Base-by-base conservation (phyloP, 1,140 invertebrate genomes). In the Brachionus manjavacas region DNA sequence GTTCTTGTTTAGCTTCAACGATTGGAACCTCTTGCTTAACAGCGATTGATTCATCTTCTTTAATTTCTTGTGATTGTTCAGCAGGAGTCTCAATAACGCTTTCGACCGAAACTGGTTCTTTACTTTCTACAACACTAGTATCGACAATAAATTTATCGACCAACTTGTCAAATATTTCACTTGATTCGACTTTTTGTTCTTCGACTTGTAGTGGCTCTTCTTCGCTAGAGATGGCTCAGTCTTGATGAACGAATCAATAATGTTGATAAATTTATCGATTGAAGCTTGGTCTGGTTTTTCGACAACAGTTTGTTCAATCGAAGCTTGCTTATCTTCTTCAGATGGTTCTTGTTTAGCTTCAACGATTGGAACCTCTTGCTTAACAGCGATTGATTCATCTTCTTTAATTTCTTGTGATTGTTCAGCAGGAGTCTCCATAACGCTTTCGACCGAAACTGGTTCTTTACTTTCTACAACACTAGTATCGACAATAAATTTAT, bases 221-320 rank as follows among this genome's bases (percentile, higher is more conserved):
- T 68, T 68, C 20, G 28, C 20, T 23, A 6, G 20, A 68, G 64
- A 68, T 68, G 3, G 64, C 28, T 68, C 64, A 9, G 64, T 4
- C 28, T 68, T 68, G 8, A 68, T 68, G 25, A 25, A 68, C 28
- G 64, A 68, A 68, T 68, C 64, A 68, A 68, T 68, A 14, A 4
- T 68, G 28, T 68, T 68, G 28, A 68, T 68, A 8, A 68, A 68
- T 68, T 68, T 68, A 68, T 68, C 64, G 14, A 68, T 68, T 68
- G 64, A 68, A 68, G 20, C 28, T 28, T 68, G 64, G n/a, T n/a
- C n/a, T n/a, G n/a, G n/a, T n/a, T n/a, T n/a, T n/a, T n/a, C n/a
- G n/a, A 25, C 28, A n/a, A n/a, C 64, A 7, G 64, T 16, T 68
- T 20, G 20, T 68, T 60, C 52, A 16, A 8, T n/a, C 7, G 8